phyloP scores from a whole-genome alignment of 2,113 vertebrate genomes.

The Dipodomys merriami region DNA sequence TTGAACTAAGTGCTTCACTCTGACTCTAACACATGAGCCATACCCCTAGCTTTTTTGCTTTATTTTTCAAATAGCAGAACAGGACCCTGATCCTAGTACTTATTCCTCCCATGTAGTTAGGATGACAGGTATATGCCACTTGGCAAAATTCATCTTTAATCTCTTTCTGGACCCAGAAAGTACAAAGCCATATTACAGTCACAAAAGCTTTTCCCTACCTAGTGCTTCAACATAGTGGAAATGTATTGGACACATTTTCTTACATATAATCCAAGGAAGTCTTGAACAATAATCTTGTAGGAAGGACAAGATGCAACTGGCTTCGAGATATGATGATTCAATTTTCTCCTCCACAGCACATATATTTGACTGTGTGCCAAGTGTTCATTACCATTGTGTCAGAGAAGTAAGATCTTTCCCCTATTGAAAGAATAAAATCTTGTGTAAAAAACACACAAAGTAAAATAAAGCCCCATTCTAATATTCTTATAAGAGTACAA shows the following conservation, averaged over 20 bases:
- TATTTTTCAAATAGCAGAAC: no score
- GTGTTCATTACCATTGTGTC: not conserved
- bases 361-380: not conserved
- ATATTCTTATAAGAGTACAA: constrained; percentile 23
- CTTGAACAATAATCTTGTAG: not conserved
- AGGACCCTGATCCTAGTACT: no score
- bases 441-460: not conserved
- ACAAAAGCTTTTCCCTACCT: not conserved
- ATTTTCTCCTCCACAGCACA: not conserved
- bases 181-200: not conserved
- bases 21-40: no score
- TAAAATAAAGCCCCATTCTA: not conserved
- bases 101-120: no score
- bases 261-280: not conserved
- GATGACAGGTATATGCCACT: no score
- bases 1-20: no score
- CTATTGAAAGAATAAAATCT: not conserved
- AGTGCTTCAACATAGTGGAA: not conserved
- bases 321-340: not conserved
- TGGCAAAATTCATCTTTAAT: constrained; percentile 1
- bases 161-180: not conserved
- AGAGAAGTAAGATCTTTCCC: not conserved
- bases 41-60: no score
- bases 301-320: not conserved
- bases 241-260: not conserved